phyloP scores from a whole-genome alignment of 2,113 vertebrate genomes.

The Muntiacus reevesi region DNA sequence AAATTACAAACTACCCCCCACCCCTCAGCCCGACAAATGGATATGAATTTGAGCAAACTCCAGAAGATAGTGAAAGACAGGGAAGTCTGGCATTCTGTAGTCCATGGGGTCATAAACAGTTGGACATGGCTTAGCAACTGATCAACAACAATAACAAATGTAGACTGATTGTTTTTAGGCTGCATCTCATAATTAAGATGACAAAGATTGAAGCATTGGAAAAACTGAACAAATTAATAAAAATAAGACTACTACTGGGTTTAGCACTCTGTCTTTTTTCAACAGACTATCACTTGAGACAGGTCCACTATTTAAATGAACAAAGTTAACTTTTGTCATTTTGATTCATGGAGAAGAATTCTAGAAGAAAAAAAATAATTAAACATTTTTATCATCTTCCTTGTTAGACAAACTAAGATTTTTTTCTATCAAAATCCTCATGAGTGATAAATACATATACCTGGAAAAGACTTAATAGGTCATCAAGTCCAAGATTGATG shows the following conservation, averaged over 20 bases:
- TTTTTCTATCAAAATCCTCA: neutral
- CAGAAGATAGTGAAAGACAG: neutral
- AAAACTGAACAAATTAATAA: slow-evolving; percentile 4
- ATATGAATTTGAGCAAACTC: neutral
- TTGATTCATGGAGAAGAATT: neutral
- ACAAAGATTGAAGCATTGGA: neutral
- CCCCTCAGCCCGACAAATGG: neutral
- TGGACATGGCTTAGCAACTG: neutral
- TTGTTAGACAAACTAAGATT: neutral
- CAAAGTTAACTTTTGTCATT: neutral
- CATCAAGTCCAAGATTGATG: neutral
- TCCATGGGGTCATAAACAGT: neutral
- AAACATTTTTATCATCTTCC: neutral
- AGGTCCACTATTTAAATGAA: neutral
- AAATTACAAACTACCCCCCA: neutral
- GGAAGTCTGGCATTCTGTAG: neutral
- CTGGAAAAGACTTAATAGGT: neutral
- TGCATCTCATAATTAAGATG: neutral
- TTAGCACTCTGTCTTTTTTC: neutral
- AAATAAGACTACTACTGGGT: neutral
- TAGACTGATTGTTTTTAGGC: neutral
- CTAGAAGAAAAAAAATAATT: slow-evolving; percentile 13
- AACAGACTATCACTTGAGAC: neutral
- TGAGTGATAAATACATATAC: neutral
- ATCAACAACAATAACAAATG: neutral